phyloP scores from a whole-genome alignment of 2,797 vertebrate genomes.

The Leptoclinus maculatus region DNA sequence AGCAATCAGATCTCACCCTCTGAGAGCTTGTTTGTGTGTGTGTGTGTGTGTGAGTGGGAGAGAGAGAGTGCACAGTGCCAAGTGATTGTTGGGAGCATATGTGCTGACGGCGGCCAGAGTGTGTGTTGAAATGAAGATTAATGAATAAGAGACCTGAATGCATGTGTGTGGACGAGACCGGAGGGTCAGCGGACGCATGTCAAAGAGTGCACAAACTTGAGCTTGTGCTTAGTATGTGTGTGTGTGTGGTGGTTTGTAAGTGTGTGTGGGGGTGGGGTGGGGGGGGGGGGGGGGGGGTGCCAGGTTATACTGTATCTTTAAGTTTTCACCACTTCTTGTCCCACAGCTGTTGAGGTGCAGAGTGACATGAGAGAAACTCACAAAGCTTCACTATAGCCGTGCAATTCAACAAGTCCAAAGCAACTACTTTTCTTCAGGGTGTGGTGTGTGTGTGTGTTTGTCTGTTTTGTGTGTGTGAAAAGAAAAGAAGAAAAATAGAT shows the following conservation, averaged over 20 bases:
- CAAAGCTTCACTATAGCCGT: conserved; percentile 47
- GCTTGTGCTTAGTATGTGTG: conserved; percentile 44
- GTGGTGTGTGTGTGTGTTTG: conserved; percentile 5
- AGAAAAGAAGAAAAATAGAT: conserved; percentile 25
- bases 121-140: conserved; percentile 85
- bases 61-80: conserved; percentile 67
- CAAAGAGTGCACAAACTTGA: conserved; percentile 60
- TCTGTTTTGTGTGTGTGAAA: conserved; percentile 28
- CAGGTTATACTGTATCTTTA: conserved; percentile 55
- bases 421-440: not conserved
- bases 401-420: conserved; percentile 53
- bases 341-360: conserved; percentile 72
- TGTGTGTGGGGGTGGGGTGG: not conserved
- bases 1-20: conserved; percentile 81
- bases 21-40: conserved; percentile 60
- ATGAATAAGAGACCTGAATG: conserved; percentile 71
- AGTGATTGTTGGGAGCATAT: conserved; percentile 82
- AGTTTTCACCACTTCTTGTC: conserved; percentile 65
- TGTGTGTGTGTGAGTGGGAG: conserved; percentile 32
- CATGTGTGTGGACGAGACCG: conserved; percentile 53
- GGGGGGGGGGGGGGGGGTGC: not conserved
- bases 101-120: conserved; percentile 78
- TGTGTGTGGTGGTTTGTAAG: conserved; percentile 16
- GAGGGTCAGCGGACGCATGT: conserved; percentile 63
- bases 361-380: conserved; percentile 69